Evolutionary conservation across 2,113 vertebrate genomes (phyloP), one percentile per base, ranked within the genome.

Genomic region (Boulengerochromis microlepis): DNA sequence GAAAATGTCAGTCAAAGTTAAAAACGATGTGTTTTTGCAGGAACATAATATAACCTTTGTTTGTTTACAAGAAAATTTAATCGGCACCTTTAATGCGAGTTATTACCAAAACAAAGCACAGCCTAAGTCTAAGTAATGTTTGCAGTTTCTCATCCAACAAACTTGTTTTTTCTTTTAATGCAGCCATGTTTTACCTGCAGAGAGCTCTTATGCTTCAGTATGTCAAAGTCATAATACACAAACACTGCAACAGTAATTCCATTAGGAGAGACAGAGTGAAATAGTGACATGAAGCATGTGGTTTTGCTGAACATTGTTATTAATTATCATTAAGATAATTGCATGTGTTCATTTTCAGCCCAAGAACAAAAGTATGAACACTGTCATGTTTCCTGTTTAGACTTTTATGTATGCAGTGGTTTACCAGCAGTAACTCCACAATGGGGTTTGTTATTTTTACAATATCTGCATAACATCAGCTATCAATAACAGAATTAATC

Each of bases 41-140:
- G 29, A 64, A 64, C 35, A 35, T 71, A 82, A 47, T 38, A 33
- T n/a, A 66, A 7, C 24, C n/a, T 31, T 78, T 78, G 42, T 12
- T 74, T 71, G 13, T 87, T 74, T 13, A 42, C 54, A 82, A 16
- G 12, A 33, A 16, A 45, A 40, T 38, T 31, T 16, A 45, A 35
- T 9, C 6, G 18, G 10, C 57, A 45, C 6, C 13, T 76, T 66
- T 26, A 85, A 82, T 24, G 26, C 24, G 50, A 35, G 45, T 86
- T 61, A 85, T 87, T 84, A 81, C 86, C 54, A 40, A 85, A 86
- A 86, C 81, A 38, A 88, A 80, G 42, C 54, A 90, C 69, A 82
- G 61, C 47, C 33, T 12, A 26, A 38, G 71, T 74, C 59, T 84
- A 38, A 40, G 84, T 59, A 74, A 85, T 38, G 15, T 76, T 82